Conservation (phyloP, 2,113 vertebrate species). For the Caloenas nicobarica region DNA sequence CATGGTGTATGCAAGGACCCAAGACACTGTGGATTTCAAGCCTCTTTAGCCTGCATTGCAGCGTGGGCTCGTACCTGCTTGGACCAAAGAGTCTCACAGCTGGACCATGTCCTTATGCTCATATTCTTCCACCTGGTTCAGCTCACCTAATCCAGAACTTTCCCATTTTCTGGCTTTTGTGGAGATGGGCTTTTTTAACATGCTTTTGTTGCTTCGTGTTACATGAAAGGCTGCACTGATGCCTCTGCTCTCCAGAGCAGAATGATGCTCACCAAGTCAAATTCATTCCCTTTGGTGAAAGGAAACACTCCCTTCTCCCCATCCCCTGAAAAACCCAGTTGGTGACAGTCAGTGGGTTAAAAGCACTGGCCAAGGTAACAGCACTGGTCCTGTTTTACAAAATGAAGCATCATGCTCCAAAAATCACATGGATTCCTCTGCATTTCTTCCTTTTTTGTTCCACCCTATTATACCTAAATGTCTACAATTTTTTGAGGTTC, state of each 20-base stretch:
- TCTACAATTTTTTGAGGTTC: background rate
- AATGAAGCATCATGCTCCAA: background rate
- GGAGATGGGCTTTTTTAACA: background rate
- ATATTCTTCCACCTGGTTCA: background rate
- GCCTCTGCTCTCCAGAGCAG: background rate
- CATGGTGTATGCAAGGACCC: background rate
- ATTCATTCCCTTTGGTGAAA: background rate
- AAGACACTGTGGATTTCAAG: background rate
- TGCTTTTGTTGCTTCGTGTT: background rate
- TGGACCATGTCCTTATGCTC: background rate
- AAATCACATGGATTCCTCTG: background rate
- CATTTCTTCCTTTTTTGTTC: background rate
- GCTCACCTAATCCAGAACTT: background rate
- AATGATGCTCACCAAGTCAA: background rate
- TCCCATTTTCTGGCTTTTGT: background rate
- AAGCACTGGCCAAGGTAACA: background rate
- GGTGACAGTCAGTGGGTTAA: background rate
- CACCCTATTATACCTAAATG: background rate
- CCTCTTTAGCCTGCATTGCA: background rate
- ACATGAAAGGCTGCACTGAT: background rate
- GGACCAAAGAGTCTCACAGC: background rate
- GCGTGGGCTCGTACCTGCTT: background rate
- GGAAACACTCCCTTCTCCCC: background rate
- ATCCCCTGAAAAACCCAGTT: background rate
- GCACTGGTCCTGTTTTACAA: background rate